phyloP scores from a whole-genome alignment of 2,113 vertebrate genomes.

The Eptatretus burgeri region DNA sequence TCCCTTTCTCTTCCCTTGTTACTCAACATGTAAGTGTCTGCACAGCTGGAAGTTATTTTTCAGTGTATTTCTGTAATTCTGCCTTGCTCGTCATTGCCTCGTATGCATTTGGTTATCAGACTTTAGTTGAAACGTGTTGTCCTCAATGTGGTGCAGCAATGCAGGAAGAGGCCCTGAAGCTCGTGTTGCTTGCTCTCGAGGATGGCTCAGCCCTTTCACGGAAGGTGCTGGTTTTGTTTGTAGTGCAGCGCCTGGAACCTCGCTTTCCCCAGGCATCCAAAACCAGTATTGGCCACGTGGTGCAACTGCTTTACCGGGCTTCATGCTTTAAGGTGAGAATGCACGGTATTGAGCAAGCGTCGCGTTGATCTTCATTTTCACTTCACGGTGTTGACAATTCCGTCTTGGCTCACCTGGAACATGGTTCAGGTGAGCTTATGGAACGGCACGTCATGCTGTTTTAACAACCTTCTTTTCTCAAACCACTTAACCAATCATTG shows the following conservation, averaged over 20 bases:
- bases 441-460: too few species aligned
- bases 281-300: slow-evolving; percentile 89
- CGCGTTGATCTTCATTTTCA: too few species aligned
- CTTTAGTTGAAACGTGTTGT: neutral
- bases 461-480: too few species aligned
- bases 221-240: slow-evolving; percentile 88
- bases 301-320: slow-evolving; percentile 83
- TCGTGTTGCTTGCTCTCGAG: slow-evolving; percentile 67
- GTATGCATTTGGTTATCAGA: neutral
- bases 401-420: too few species aligned
- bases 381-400: too few species aligned
- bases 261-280: slow-evolving; percentile 92
- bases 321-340: slow-evolving; percentile 70
- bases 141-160: slow-evolving; percentile 29
- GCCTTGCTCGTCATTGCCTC: slow-evolving; percentile 7
- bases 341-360: neutral
- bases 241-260: slow-evolving; percentile 76
- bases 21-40: too few species aligned
- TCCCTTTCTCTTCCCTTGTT: too few species aligned
- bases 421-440: too few species aligned
- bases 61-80: neutral
- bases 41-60: slow-evolving; percentile 2
- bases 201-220: slow-evolving; percentile 79
- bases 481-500: too few species aligned
- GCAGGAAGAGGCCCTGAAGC: slow-evolving; percentile 81